Base-by-base conservation (phyloP, 2,797 vertebrate species). In the Ciconia nigra region DNA sequence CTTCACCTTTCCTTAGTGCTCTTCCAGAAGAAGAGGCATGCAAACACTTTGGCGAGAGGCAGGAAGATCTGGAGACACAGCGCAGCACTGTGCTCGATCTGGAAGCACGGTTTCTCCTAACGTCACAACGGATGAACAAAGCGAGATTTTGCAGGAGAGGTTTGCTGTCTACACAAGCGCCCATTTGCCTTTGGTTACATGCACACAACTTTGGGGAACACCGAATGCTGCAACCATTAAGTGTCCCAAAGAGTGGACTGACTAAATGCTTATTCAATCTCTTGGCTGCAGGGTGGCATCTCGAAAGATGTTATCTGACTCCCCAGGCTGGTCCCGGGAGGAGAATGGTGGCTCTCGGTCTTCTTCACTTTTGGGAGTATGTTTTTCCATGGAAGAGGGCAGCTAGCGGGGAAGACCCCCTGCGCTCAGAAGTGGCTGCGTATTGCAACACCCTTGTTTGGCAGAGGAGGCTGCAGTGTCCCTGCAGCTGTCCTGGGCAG, bases 401-500 rank as follows among this genome's bases (percentile, higher is more conserved):
- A 73, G 49, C 39, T 35, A 74, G 28, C 0, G 2, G 74, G 79
- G 87, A 88, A 90, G 78, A 87, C 58, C 39, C 69, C 9, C 15
- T 29, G 44, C 5, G 3, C 35, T 35, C 39, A 24, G 70, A 83
- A 94, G 81, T 3, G 31, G 83, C 65, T 63, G 33, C 4, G 0
- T 33, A 13, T 85, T 80, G 85, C 87, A 89, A 93, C 91, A 93
- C 26, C 41, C 62, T 29, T 0, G 0, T 18, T 83, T 90, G 73
- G 90, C 83, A 87, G 24, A 49, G 54, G 41, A 37, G 58, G 44
- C 59, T 70, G 59, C 5, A 3, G 65, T 0, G 1, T 81, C 76
- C 63, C 90, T 52, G 70, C 86, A 95, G 93, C 89, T 93, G 90
- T 93, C 88, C 94, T 87, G 84, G 81, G 77, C 13, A 37, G 47